These are phyloP conservation scores for Tolmerus cingulatus DNA, from an alignment of 2,888 invertebrate species.

Conservation along the genomic window DNA sequence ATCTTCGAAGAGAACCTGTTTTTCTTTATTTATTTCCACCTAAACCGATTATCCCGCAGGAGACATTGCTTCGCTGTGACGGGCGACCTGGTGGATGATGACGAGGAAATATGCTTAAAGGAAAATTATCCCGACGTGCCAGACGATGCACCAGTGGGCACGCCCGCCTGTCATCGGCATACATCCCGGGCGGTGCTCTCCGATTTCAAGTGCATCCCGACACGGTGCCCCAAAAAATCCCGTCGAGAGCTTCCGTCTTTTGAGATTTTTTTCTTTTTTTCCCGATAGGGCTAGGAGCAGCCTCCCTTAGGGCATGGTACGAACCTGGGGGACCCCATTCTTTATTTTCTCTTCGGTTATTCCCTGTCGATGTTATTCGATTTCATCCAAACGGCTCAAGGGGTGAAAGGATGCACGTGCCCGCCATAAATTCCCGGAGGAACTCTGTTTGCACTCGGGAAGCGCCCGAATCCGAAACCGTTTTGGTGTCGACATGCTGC, in stretches of 20 bases:
- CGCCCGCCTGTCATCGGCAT: not conserved
- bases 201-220: not conserved
- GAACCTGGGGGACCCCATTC: not conserved
- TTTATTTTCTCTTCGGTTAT: not conserved
- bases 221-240: not conserved
- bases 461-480: not conserved
- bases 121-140: not conserved
- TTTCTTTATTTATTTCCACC: not conserved
- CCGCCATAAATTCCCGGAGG: not conserved
- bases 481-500: not conserved
- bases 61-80: not conserved
- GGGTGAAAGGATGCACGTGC: not conserved
- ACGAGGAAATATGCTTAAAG: not conserved
- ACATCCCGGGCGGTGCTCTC: not conserved
- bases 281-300: not conserved
- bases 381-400: not conserved
- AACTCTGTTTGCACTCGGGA: not conserved
- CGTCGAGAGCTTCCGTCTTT: not conserved
- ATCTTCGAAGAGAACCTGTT: not conserved
- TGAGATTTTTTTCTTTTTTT: not conserved
- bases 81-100: not conserved
- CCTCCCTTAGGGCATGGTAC: not conserved
- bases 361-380: not conserved
- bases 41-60: not conserved
- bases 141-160: not conserved